phyloP scores from a whole-genome alignment of 35 echinoderm and acorn worm species.

The Ptychodera flava region DNA sequence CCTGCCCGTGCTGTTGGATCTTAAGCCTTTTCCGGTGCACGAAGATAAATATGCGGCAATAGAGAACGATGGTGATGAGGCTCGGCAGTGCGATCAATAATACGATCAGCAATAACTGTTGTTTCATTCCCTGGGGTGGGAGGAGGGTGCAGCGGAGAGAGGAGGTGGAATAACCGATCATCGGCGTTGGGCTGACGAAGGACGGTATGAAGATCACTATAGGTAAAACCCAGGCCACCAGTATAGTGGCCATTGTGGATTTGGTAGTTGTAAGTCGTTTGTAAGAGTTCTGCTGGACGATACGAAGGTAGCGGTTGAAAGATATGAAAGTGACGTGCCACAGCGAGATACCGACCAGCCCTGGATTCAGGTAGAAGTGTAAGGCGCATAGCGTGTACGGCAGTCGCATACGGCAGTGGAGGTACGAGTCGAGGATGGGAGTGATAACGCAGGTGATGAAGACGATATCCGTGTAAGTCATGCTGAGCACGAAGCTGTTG shows the following conservation, averaged over 20 bases:
- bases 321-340: slow-evolving; percentile 18
- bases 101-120: not conserved
- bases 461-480: slow-evolving; percentile 6
- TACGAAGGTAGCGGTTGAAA: not conserved
- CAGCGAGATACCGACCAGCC: slow-evolving; percentile 7
- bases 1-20: not conserved
- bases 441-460: not conserved
- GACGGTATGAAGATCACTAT: not conserved
- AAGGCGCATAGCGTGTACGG: slow-evolving; percentile 6
- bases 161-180: slow-evolving; percentile 4
- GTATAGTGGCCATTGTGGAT: not conserved
- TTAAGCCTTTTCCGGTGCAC: slow-evolving; percentile 4
- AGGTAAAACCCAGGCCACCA: slow-evolving; percentile 2
- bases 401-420: not conserved
- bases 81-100: slow-evolving; percentile 21
- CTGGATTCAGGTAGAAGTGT: slow-evolving; percentile 14
- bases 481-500: slow-evolving; percentile 25
- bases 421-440: not conserved
- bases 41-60: slow-evolving; percentile 11
- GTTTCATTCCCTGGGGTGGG: not conserved
- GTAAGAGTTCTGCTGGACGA: slow-evolving; percentile 6
- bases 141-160: slow-evolving; percentile 7
- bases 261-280: not conserved
- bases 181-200: slow-evolving; percentile 11
- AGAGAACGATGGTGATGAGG: slow-evolving; percentile 13